These are phyloP conservation scores for Hemitrygon akajei DNA, from an alignment of 2,797 vertebrate species.

Conservation along the genomic window DNA sequence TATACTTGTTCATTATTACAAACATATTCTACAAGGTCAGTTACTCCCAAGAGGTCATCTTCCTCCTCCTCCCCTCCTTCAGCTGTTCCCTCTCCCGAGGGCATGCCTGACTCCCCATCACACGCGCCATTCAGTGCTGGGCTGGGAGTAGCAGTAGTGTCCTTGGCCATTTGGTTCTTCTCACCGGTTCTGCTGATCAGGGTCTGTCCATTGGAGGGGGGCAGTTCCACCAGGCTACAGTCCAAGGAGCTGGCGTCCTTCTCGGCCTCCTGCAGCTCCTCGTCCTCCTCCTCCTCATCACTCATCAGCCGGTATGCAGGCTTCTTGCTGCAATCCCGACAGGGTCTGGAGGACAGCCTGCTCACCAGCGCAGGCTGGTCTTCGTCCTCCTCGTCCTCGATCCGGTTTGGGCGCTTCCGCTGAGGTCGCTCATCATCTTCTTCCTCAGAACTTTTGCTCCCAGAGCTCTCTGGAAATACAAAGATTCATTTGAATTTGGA, in stretches of 20 bases:
- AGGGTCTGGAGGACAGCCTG: constrained; percentile 50
- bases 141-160: constrained; percentile 52
- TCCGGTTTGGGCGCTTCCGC: constrained; percentile 24
- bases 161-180: constrained; percentile 63
- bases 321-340: constrained; percentile 66
- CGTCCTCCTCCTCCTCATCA: constrained; percentile 62
- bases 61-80: constrained; percentile 83
- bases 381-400: constrained; percentile 46
- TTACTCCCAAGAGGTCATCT: constrained; percentile 83
- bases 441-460: constrained; percentile 21
- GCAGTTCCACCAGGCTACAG: constrained; percentile 69
- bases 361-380: constrained; percentile 58
- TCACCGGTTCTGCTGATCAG: constrained; percentile 66
- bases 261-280: constrained; percentile 60
- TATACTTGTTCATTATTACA: constrained; percentile 91
- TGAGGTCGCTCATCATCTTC: constrained; percentile 55
- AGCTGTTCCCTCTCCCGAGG: constrained; percentile 63
- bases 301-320: constrained; percentile 67
- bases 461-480: constrained; percentile 3
- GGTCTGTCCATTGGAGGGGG: constrained; percentile 84
- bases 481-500: not conserved
- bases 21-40: constrained; percentile 88
- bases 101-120: constrained; percentile 56
- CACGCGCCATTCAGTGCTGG: constrained; percentile 72
- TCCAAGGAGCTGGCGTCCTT: constrained; percentile 58